A percentile compares a stretch with the other conserved stretches of the same genome.
These are phyloP conservation scores for Neodiprion pinetum DNA, from an alignment of 1,140 invertebrate genomes.

Conservation along the genomic window DNA sequence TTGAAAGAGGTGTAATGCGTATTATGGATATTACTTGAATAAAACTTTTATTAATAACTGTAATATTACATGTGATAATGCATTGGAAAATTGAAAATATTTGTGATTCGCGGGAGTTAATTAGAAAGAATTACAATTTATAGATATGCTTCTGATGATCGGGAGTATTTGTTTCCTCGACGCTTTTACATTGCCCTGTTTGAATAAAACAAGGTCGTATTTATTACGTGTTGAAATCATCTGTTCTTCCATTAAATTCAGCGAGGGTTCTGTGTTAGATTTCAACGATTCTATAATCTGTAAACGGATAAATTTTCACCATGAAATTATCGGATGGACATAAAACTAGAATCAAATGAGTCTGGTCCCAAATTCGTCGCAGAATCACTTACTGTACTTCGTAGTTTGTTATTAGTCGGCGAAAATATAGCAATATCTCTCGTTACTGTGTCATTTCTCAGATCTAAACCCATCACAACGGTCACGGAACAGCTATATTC, in stretches of 20 bases:
- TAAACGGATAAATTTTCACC: neutral
- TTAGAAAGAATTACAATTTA: neutral
- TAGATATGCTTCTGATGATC: conserved; percentile 59
- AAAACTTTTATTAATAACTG: no score
- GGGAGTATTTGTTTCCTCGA: conserved; percentile 71
- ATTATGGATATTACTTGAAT: no score
- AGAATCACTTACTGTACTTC: conserved; percentile 48
- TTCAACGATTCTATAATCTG: neutral
- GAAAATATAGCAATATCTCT: conserved; percentile 65
- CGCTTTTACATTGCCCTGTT: conserved; percentile 63
- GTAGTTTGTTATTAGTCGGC: conserved; percentile 39
- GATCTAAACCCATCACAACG: conserved; percentile 64
- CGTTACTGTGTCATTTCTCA: conserved; percentile 49
- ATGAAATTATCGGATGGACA: neutral
- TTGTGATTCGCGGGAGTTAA: no score
- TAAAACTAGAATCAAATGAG: neutral
- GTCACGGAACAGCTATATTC: conserved; percentile 50
- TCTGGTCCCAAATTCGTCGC: neutral
- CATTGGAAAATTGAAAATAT: no score
- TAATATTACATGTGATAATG: no score
- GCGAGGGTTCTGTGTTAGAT: conserved; percentile 31
- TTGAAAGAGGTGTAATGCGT: no score
- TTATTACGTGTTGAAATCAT: conserved; percentile 33
- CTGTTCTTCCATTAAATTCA: conserved; percentile 46
- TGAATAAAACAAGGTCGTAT: conserved; percentile 51